phyloP scores from a whole-genome alignment of 23 tunicate genomes.

The Ascidia mentula region DNA sequence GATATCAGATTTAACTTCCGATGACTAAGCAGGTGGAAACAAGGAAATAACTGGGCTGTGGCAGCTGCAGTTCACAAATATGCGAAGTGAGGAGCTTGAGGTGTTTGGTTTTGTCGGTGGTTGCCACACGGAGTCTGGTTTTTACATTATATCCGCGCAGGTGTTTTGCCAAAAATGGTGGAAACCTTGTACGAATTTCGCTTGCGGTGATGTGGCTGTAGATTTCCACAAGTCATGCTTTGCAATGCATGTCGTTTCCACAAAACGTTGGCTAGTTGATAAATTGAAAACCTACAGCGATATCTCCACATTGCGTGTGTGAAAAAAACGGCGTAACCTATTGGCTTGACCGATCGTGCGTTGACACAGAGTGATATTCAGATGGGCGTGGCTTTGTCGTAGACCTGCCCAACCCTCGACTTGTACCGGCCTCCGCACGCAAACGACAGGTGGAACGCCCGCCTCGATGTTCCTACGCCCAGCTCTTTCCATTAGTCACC shows the following conservation, averaged over 20 bases:
- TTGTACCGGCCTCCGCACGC: neutral
- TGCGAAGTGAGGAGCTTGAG: neutral
- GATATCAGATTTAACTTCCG: neutral
- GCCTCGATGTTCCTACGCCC: neutral
- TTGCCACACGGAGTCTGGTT: neutral
- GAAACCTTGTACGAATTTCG: neutral
- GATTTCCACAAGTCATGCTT: no score
- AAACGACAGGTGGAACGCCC: neutral
- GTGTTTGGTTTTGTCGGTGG: neutral
- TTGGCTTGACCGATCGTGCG: neutral
- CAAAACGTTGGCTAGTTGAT: neutral
- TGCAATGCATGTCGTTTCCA: no score
- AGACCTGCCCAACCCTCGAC: neutral
- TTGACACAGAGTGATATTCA: conserved; percentile 4
- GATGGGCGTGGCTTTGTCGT: neutral
- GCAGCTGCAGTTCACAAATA: neutral
- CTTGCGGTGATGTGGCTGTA: neutral
- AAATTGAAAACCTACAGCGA: neutral
- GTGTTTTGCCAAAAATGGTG: neutral
- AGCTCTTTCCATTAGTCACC: conserved; percentile 10
- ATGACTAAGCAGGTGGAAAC: no score
- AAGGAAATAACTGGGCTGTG: neutral
- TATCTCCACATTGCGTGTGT: neutral
- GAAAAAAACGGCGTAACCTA: neutral
- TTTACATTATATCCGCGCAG: conserved; percentile 4